Evolutionary conservation across 2,113 vertebrate species (phyloP), one percentile per base, ranked within the genome.

Genomic region (Notothenia rossii): DNA sequence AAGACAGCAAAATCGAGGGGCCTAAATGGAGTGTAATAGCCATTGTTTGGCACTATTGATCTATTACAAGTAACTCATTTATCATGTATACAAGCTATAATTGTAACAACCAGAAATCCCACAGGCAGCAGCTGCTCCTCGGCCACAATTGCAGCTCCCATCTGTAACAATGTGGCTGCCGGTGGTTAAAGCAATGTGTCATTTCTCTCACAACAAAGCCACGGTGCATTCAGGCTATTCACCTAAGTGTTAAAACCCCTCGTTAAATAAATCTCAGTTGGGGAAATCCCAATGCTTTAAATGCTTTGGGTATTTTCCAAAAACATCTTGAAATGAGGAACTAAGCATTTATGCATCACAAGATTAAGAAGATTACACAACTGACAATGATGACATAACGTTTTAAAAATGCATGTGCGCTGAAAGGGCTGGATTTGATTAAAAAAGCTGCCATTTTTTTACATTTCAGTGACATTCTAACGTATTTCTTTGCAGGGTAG

Each of bases 101-200:
- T 50, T 53, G 69, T 18, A 61, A 13, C 48, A 61, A 46, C 13
- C 45, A 48, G 53, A 62, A 12, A 63, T 49, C 15, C 60, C 17
- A 64, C 48, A 46, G 36, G 40, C 25, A 45, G 70, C 84, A 81
- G 75, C 48, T 60, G 72, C 55, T 70, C 58, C 33, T 60, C 11
- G 46, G 33, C 59, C 53, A 75, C 65, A 69, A 77, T 5, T 67
- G 17, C 13, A 56, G n/a, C 51, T 55, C 43, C 29, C 1, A 6
- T 56, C 22, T 56, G 51, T 64, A 58, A 81, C 81, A 49, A 33
- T 43, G 69, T 58, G 54, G 74, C 53, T 50, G 13, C 10, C 18
- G 17, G 33, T 59, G 62, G 61, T 54, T 51, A 56, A 3, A 81
- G 48, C 49, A 45, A 71, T 53, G 67, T 75, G 63, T 64, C 3